Base-by-base conservation (phyloP, 1,140 invertebrate genomes). In the Sinonovacula constricta region DNA sequence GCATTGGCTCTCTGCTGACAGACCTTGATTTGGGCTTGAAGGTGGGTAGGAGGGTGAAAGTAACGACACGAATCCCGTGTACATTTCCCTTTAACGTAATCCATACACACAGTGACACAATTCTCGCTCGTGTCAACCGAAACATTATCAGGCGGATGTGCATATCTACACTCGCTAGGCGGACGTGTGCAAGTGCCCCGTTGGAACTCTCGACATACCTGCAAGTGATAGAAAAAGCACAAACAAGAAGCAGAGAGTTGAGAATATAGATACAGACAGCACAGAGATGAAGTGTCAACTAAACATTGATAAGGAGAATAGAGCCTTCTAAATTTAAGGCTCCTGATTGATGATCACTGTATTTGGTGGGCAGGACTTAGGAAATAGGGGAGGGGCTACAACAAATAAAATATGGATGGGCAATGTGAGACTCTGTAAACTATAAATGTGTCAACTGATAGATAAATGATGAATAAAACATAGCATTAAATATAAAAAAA, bases 201-300 rank as follows among this genome's bases (percentile, higher is more conserved):
- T 94, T 97, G 96, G 95, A 95, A 98, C 94, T 98, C 97, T 93
- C 97, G 96, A 95, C 97, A 98, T 94, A 98, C 97, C 97, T 98
- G 86, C 53, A 88, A 83, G 49, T 63, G 72, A 68, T 49, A 79
- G 74, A 81, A 79, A 85, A 81, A 80, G 39, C 39, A 45, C 7
- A 45, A 18, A 18, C 7, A 18, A 45, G 39, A 18, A 45, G 39
- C n/a, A n/a, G n/a, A n/a, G n/a, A n/a, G n/a, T n/a, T n/a, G n/a
- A n/a, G n/a, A n/a, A n/a, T n/a, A n/a, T n/a, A n/a, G n/a, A n/a
- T n/a, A n/a, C n/a, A n/a, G n/a, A n/a, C n/a, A n/a, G n/a, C n/a
- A n/a, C n/a, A n/a, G n/a, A n/a, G n/a, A n/a, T n/a, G n/a, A n/a
- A n/a, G n/a, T n/a, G n/a, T n/a, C n/a, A n/a, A n/a, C n/a, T n/a